Percentiles rank a stretch among this genome's conserved stretches.
Conservation (phyloP, 2,113 vertebrate species). For the Ageneiosus marmoratus region DNA sequence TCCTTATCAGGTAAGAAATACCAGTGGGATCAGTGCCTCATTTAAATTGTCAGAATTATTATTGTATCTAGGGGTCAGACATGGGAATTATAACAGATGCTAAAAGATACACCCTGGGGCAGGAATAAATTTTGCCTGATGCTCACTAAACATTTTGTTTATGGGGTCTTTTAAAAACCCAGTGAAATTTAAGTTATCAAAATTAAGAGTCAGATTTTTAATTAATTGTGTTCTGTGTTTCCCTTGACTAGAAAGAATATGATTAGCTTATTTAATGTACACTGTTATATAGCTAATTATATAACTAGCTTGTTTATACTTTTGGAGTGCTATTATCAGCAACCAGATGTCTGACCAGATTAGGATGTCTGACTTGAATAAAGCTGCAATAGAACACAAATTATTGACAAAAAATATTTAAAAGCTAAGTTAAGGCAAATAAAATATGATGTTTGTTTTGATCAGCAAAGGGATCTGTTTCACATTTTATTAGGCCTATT, state of each 20-base stretch:
- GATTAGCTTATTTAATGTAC: background rate
- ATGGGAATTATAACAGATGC: background rate
- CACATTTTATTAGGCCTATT: no score
- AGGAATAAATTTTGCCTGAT: background rate
- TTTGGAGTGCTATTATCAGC: background rate
- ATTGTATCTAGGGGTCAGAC: background rate
- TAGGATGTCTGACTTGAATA: no score
- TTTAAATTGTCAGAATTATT: background rate
- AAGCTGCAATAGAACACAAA: no score
- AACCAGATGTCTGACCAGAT: background rate
- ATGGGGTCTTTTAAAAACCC: background rate
- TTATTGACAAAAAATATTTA: no score
- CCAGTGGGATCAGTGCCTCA: background rate
- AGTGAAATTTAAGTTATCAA: background rate
- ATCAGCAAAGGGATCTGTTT: no score
- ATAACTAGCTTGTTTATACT: background rate
- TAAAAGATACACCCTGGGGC: background rate
- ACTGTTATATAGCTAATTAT: background rate
- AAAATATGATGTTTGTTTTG: no score
- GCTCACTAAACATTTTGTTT: background rate
- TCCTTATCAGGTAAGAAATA: no score
- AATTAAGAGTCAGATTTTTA: background rate
- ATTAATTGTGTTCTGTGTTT: background rate
- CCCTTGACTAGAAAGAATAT: background rate
- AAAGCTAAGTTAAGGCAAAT: no score